phyloP scores from a whole-genome alignment of 2,888 invertebrate genomes.

The Phortica magna region DNA sequence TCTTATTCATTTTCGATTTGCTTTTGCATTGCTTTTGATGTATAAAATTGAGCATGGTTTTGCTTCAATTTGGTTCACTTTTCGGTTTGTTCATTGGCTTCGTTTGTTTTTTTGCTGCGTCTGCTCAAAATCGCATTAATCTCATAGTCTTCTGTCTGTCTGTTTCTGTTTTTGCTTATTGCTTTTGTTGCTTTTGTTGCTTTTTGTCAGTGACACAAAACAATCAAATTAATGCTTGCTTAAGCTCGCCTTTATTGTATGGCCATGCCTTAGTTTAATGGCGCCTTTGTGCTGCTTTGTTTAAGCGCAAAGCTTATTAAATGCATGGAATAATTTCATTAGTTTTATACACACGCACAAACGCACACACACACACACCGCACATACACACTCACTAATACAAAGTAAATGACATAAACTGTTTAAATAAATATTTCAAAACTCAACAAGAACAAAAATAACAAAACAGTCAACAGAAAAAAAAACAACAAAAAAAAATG shows the following conservation, averaged over 20 bases:
- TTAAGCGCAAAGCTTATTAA: slow-evolving; percentile 6
- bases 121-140: slow-evolving; percentile 49
- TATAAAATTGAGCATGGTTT: too few species aligned
- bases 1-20: slow-evolving; percentile 3
- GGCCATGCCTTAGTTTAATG: background rate
- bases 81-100: slow-evolving; percentile 22
- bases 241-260: slow-evolving; percentile 37
- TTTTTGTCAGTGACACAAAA: slow-evolving; percentile 26
- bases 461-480: background rate
- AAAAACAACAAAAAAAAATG: slow-evolving; percentile 12
- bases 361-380: background rate
- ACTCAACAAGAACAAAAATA: slow-evolving; percentile 22
- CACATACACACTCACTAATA: background rate
- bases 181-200: background rate
- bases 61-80: background rate
- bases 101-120: slow-evolving; percentile 65
- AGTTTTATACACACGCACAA: background rate
- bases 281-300: slow-evolving; percentile 8
- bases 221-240: slow-evolving; percentile 44
- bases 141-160: background rate
- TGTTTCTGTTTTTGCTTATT: background rate
- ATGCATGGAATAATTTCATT: slow-evolving; percentile 19
- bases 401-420: slow-evolving; percentile 32
- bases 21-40: slow-evolving; percentile 31
- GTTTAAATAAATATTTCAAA: slow-evolving; percentile 12